Evolutionary conservation across 2,113 vertebrate species (phyloP).

Genomic region (Prunella fulvescens): DNA sequence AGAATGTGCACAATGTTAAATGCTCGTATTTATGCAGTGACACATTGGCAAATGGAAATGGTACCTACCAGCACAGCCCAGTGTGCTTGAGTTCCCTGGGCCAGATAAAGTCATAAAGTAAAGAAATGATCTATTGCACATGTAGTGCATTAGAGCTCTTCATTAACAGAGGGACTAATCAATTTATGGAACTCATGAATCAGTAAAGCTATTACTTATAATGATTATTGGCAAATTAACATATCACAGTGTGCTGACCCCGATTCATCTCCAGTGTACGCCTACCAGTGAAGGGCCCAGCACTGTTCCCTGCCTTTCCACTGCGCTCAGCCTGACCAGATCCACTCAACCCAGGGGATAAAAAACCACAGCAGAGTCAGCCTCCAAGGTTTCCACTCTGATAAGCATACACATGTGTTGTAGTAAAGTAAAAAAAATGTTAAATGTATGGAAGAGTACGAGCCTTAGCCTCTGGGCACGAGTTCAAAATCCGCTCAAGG

Average conservation of each 20-base stretch:
- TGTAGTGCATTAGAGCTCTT: slow-evolving; percentile 48
- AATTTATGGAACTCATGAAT: slow-evolving; percentile 69
- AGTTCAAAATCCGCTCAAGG: background rate
- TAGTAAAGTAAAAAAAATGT: background rate
- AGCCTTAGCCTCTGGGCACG: rapidly evolving
- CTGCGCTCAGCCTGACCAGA: background rate
- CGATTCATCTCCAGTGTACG: background rate
- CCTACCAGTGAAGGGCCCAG: background rate
- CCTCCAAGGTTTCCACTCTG: background rate
- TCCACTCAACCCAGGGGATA: background rate
- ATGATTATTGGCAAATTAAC: slow-evolving; percentile 69
- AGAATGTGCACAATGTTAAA: background rate
- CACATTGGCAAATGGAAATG: background rate
- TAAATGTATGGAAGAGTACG: background rate
- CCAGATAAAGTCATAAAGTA: background rate
- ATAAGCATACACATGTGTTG: background rate
- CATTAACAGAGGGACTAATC: slow-evolving; percentile 65
- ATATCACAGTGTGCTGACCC: slow-evolving; percentile 37
- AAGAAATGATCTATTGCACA: slow-evolving; percentile 34
- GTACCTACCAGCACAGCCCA: background rate
- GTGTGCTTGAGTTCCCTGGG: background rate
- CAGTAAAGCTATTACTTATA: slow-evolving; percentile 61
- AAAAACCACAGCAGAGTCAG: background rate
- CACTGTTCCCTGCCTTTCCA: background rate
- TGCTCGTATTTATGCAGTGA: rapidly evolving